phyloP scores from a whole-genome alignment of 2,113 vertebrate genomes.

The Callopanchax toddi region DNA sequence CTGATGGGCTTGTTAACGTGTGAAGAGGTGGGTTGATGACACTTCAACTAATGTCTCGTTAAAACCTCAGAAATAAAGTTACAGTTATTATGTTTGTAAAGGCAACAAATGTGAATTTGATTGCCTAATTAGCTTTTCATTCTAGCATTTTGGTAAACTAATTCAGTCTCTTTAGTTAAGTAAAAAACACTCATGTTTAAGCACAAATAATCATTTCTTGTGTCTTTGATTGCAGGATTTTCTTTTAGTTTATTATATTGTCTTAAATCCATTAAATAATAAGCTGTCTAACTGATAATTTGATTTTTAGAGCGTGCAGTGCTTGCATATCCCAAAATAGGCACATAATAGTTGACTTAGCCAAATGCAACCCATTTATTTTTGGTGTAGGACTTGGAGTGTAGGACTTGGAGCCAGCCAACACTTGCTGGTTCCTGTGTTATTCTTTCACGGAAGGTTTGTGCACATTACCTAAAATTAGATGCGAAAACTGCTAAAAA shows the following conservation, averaged over 20 bases:
- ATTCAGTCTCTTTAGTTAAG: neutral
- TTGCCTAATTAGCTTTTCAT: no score
- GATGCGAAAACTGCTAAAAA: neutral
- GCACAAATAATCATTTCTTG: neutral
- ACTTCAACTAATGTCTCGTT: slow-evolving; percentile 10
- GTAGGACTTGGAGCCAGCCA: neutral
- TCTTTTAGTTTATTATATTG: neutral
- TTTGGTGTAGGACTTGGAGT: neutral
- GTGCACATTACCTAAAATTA: neutral
- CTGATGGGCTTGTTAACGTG: neutral
- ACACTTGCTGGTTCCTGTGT: neutral
- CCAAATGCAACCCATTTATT: neutral
- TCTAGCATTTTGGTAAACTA: slow-evolving; percentile 3
- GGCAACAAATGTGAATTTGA: slow-evolving; percentile 11
- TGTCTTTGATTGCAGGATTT: neutral
- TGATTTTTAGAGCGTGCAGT: no score
- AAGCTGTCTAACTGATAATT: neutral
- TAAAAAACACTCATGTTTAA: neutral
- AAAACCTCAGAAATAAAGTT: neutral
- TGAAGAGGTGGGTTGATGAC: neutral
- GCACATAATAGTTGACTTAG: no score
- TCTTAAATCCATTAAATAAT: no score
- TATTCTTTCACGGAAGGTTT: neutral
- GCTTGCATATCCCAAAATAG: no score
- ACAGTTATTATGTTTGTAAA: slow-evolving; percentile 11